Conservation (phyloP, 2,113 vertebrate species). For the Poicephalus gulielmi region DNA sequence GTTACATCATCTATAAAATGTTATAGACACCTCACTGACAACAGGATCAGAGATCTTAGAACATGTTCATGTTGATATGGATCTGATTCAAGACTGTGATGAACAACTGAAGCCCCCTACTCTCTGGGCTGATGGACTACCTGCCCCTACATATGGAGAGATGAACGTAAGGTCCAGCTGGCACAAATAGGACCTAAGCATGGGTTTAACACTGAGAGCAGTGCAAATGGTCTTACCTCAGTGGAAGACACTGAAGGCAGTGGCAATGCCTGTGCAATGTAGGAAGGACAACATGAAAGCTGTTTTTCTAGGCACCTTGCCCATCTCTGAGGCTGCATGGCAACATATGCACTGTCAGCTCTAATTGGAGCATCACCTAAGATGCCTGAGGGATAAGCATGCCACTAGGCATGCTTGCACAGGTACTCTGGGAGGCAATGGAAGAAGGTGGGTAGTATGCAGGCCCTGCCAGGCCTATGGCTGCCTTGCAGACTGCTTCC, state of each 20-base stretch:
- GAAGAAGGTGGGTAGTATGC: neutral
- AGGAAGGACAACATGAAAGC: neutral
- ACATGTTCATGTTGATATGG: neutral
- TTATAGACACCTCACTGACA: neutral
- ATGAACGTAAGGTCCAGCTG: neutral
- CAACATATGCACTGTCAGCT: neutral
- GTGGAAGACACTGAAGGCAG: neutral
- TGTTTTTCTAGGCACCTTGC: rapidly evolving
- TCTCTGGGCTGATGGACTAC: neutral
- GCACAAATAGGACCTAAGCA: neutral
- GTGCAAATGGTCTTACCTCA: neutral
- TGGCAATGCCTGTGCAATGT: neutral
- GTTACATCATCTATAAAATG: neutral
- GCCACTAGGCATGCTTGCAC: neutral
- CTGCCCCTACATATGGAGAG: neutral
- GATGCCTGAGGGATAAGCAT: neutral
- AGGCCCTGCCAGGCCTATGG: neutral
- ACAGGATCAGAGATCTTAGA: neutral
- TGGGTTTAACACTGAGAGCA: neutral
- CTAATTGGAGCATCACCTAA: neutral
- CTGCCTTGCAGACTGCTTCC: neutral
- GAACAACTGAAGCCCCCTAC: neutral
- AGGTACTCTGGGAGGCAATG: neutral
- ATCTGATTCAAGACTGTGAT: neutral
- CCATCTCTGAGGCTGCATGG: neutral